Evolutionary conservation across 2,888 invertebrate genomes (phyloP).

Genomic region (Thelaira solivaga): DNA sequence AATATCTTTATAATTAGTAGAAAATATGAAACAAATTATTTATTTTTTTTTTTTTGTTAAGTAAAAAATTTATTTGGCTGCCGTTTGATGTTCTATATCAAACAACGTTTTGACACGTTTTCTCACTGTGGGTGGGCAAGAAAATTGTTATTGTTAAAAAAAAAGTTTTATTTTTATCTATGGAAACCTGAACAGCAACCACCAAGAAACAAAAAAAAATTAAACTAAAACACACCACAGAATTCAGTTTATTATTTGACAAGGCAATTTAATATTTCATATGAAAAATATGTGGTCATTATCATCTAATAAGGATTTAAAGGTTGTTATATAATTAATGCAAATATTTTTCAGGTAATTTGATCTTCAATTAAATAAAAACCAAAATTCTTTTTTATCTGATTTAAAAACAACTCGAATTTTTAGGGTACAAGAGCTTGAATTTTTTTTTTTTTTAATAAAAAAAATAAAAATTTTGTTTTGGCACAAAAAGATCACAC

Average conservation of each 20-base stretch:
- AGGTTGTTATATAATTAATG: not conserved
- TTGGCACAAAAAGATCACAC: conserved; percentile 37
- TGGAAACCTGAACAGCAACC: conserved; percentile 24
- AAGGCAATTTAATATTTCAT: conserved; percentile 19
- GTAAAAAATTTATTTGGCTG: conserved; percentile 6
- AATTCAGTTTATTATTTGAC: conserved; percentile 2
- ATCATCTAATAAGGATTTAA: conserved; percentile 26
- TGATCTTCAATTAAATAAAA: conserved; percentile 55
- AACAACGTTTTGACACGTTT: conserved; percentile 47
- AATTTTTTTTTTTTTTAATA: not conserved
- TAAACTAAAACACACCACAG: not conserved
- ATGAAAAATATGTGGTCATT: conserved; percentile 20
- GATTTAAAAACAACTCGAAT: conserved; percentile 26
- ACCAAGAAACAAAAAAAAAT: conserved; percentile 16
- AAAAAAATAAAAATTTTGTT: not conserved
- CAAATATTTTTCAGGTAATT: conserved; percentile 50
- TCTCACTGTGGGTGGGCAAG: conserved; percentile 37
- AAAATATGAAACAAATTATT: not conserved
- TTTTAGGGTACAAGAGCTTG: not conserved
- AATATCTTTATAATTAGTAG: conserved; percentile 11
- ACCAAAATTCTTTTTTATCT: conserved; percentile 36
- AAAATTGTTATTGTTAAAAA: conserved; percentile 34
- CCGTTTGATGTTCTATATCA: too few species aligned
- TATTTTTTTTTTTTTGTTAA: not conserved
- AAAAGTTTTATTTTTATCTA: too few species aligned